Conservation (phyloP, 2,888 invertebrate genomes). For the Gerosis bhagava region DNA sequence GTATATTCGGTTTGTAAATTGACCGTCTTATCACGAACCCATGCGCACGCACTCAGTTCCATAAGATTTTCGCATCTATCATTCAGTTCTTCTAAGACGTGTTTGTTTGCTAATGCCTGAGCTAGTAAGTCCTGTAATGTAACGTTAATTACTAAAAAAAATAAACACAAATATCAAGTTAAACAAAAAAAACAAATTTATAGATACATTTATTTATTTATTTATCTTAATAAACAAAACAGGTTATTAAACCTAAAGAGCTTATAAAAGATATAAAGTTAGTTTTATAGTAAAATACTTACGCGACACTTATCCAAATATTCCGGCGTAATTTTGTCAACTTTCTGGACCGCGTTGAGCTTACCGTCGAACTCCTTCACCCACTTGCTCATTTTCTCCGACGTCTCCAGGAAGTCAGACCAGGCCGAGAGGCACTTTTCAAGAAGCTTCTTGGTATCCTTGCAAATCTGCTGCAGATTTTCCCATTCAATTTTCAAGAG, state of each 20-base stretch:
- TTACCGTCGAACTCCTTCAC: constrained; percentile 86
- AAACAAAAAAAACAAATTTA: too few relatives aligned
- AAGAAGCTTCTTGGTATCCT: constrained; percentile 89
- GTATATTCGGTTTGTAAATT: constrained; percentile 92
- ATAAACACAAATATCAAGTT: too few relatives aligned
- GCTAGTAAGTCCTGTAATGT: constrained; percentile 84
- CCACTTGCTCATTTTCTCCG: constrained; percentile 88
- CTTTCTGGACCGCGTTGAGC: constrained; percentile 84
- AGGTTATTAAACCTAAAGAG: too few relatives aligned
- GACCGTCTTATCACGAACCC: constrained; percentile 93
- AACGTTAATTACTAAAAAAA: neutral
- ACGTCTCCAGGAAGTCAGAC: constrained; percentile 90
- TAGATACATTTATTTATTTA: too few relatives aligned
- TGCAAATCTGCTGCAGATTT: constrained; percentile 87
- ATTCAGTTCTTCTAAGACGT: constrained; percentile 91
- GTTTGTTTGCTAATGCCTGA: constrained; percentile 89
- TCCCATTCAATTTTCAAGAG: constrained; percentile 93
- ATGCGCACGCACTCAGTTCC: constrained; percentile 92
- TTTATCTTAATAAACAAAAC: too few relatives aligned
- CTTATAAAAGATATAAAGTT: too few relatives aligned
- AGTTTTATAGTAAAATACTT: constrained; percentile 59
- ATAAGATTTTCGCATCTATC: constrained; percentile 93
- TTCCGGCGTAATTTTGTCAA: constrained; percentile 89
- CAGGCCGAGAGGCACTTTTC: constrained; percentile 90
- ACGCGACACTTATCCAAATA: constrained; percentile 89